phyloP scores from a whole-genome alignment of 2,888 invertebrate species.

The Eupithecia tripunctaria region DNA sequence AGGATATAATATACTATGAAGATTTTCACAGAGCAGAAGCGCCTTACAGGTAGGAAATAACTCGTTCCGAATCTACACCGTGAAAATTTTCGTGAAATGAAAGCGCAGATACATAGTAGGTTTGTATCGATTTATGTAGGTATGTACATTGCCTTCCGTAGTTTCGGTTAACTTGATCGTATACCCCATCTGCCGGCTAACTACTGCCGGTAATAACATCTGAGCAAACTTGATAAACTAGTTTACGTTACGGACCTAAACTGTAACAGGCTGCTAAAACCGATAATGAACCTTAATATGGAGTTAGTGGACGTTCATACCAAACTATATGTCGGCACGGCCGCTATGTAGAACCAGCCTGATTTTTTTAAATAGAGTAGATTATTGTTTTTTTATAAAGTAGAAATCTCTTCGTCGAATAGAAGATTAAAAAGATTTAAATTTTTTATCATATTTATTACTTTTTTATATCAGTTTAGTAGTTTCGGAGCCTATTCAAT shows the following conservation, averaged over 20 bases:
- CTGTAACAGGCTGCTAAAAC: slow-evolving; percentile 13
- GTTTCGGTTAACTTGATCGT: slow-evolving; percentile 2
- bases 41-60: too few relatives aligned
- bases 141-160: neutral
- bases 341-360: too few relatives aligned
- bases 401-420: too few relatives aligned
- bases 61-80: neutral
- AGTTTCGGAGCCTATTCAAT: too few relatives aligned
- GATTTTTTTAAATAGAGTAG: too few relatives aligned
- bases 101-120: neutral
- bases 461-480: too few relatives aligned
- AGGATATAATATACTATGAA: too few relatives aligned
- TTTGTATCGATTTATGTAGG: neutral
- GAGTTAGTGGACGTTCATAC: neutral
- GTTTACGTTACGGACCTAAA: slow-evolving; percentile 21
- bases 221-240: slow-evolving; percentile 13
- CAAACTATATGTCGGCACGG: too few relatives aligned
- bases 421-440: too few relatives aligned
- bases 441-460: too few relatives aligned
- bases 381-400: too few relatives aligned
- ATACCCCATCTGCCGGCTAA: neutral
- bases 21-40: too few relatives aligned
- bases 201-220: slow-evolving; percentile 14
- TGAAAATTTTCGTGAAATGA: neutral
- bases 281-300: slow-evolving; percentile 15